A percentile compares a stretch with the other conserved stretches of the same genome.
Evolutionary conservation across 64 coral and sea anemone genomes (phyloP).

Genomic region (Catalaphyllia jardinei): DNA sequence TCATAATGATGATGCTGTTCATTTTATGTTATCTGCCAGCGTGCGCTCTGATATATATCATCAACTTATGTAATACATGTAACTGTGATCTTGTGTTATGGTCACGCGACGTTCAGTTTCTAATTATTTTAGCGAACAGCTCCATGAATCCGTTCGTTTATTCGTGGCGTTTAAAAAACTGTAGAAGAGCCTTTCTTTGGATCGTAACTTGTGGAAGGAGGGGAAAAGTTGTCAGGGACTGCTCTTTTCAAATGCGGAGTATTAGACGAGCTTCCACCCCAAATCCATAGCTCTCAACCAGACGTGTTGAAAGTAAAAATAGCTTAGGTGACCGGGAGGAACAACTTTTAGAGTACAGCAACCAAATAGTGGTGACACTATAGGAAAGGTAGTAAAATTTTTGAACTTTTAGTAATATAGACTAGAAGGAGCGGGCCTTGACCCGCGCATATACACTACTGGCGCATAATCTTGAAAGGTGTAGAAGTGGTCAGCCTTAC

Average conservation of each 20-base stretch:
- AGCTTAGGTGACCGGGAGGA: no score
- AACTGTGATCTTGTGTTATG: slow-evolving; percentile 63
- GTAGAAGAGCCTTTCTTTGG: slow-evolving; percentile 72
- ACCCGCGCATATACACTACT: no score
- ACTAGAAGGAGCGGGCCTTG: no score
- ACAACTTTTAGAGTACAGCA: no score
- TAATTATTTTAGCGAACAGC: slow-evolving; percentile 83
- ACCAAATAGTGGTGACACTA: no score
- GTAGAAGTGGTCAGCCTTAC: no score
- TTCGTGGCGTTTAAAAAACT: slow-evolving; percentile 76
- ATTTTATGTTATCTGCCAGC: slow-evolving; percentile 76
- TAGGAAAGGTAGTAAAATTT: no score
- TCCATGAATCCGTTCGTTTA: slow-evolving; percentile 90
- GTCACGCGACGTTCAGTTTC: slow-evolving; percentile 86
- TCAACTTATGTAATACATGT: slow-evolving; percentile 77
- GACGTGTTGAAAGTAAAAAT: no score
- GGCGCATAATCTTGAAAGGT: no score
- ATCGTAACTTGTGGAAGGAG: slow-evolving; percentile 68
- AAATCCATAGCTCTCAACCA: background rate
- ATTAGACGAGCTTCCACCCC: background rate
- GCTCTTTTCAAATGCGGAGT: slow-evolving; percentile 22
- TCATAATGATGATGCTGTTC: slow-evolving; percentile 82
- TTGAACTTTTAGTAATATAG: no score
- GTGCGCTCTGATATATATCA: slow-evolving; percentile 76
- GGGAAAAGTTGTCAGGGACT: slow-evolving; percentile 58